These are phyloP conservation scores for Agelastica alni DNA, from an alignment of 2,888 invertebrate genomes.

Conservation along the genomic window DNA sequence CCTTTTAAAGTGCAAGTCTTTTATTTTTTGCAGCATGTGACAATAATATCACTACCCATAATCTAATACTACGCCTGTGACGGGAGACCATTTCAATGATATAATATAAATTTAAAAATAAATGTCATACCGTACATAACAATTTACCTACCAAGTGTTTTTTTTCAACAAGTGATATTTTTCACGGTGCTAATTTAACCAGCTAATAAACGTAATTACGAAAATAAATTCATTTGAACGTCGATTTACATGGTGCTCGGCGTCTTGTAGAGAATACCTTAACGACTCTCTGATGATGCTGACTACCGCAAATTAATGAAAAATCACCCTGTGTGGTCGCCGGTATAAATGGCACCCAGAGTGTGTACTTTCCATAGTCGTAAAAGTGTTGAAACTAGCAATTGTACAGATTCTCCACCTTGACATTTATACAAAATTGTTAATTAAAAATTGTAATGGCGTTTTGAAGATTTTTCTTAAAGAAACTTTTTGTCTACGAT, in stretches of 20 bases:
- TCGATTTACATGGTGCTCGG: background rate
- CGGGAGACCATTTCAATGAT: too few relatives aligned
- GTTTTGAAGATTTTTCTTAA: too few relatives aligned
- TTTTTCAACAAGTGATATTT: background rate
- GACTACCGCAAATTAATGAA: background rate
- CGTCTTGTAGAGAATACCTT: background rate
- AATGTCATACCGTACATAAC: too few relatives aligned
- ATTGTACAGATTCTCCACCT: too few relatives aligned
- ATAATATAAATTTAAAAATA: too few relatives aligned
- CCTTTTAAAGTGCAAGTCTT: too few relatives aligned
- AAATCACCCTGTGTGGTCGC: background rate
- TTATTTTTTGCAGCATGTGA: too few relatives aligned
- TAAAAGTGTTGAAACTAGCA: background rate
- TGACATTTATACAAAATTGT: too few relatives aligned
- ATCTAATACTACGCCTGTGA: too few relatives aligned
- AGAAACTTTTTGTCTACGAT: too few relatives aligned
- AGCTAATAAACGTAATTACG: conserved; percentile 22
- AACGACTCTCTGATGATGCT: background rate
- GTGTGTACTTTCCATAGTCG: background rate
- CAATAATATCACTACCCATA: too few relatives aligned
- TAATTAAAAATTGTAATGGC: too few relatives aligned
- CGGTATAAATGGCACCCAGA: background rate
- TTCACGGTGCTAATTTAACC: conserved; percentile 17
- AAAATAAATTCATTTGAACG: conserved; percentile 21
- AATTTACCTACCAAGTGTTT: background rate